Evolutionary conservation across 2,888 invertebrate genomes (phyloP), one percentile per base, ranked within the genome.

Genomic region (Lamellibrachia columna): DNA sequence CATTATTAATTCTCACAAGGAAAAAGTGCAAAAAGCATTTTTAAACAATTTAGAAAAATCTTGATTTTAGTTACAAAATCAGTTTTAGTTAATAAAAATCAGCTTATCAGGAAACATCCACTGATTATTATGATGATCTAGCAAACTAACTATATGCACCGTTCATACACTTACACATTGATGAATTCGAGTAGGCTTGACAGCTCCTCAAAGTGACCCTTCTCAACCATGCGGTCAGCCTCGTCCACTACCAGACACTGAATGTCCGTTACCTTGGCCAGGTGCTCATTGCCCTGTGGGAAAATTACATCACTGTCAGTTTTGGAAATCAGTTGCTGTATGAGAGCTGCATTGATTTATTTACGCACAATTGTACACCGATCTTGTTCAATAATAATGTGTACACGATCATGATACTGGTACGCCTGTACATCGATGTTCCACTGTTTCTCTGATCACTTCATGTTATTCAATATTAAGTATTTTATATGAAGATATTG

Each of bases 151-250:
- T 15, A 28, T 3, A 40, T 40, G 40, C 55, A 55, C 9, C 9
- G 6, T 75, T 75, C 22, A 75, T 4, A 9, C 22, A 92, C 93
- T 55, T 90, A 93, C 93, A 11, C 97, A 96, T 99, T 99, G 7
- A 99, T 97, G 0, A 98, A 97, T 94, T 98, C 98, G 6, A 99
- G 96, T 90, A 99, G 97, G 22, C 98, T 97, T 52, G 98, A 97
- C 2, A 99, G 96, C 97, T 99, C 99, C 94, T 98, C 98, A 96
- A 99, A 99, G 96, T 99, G 99, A 0, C 99, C 99, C 94, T 98
- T 98, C 96, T 99, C 99, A 28, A 99, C 97, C 99, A 99, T 99
- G 93, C 99, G 97, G 96, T 99, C 99, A 0, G 99, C 99, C 97
- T 99, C 99, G 96, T 99, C 99, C 0, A 98, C 99, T 93, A 98